Evolutionary conservation across 2,113 vertebrate species (phyloP), one percentile per base, ranked within the genome.

Genomic region (Daboia siamensis): DNA sequence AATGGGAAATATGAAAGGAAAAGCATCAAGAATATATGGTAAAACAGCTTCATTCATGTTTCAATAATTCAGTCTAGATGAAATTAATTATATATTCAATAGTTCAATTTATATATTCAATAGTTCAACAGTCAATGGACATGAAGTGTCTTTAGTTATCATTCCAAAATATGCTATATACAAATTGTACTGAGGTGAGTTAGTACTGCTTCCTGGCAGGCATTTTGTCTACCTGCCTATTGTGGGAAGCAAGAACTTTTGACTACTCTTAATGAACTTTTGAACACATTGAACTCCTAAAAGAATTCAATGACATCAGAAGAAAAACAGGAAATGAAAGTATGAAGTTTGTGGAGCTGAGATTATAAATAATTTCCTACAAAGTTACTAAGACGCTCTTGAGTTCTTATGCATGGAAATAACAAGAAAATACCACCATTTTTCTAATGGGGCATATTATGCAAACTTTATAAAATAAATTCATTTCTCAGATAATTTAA

Each of bases 41-140:
- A 88, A 88, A 88, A 56, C 33, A 56, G 21, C 29, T 89, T 23
- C 54, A 20, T n/a, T 54, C 4, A 80, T 39, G 51, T 33, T 74
- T 90, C 23, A 69, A 69, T 57, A 90, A 51, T 29, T 48, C 61
- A 23, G 26, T 64, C 48, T 3, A 48, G 2, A 0, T 64, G 33
- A 26, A 44, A 48, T 44, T 24, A 88, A 17, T 33, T 86, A 59
- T 84, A 48, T 93, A 84, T 74, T 86, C 89, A 86, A 44, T 74
- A 24, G 80, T 69, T 91, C 89, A 91, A 91, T n/a, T 33, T 86
- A 59, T 84, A 48, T 93, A 84, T 74, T 86, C 89, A 86, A 44
- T 74, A 24, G 80, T 69, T 91, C 89, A 91, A 91, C 11, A 84
- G 29, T 54, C n/a, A 92, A 51, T 54, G 44, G 52, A 52, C 80